Percentiles rank a stretch among this genome's conserved stretches.
phyloP scores from a whole-genome alignment of 1,140 invertebrate species.

The Leptinotarsa lineolata region DNA sequence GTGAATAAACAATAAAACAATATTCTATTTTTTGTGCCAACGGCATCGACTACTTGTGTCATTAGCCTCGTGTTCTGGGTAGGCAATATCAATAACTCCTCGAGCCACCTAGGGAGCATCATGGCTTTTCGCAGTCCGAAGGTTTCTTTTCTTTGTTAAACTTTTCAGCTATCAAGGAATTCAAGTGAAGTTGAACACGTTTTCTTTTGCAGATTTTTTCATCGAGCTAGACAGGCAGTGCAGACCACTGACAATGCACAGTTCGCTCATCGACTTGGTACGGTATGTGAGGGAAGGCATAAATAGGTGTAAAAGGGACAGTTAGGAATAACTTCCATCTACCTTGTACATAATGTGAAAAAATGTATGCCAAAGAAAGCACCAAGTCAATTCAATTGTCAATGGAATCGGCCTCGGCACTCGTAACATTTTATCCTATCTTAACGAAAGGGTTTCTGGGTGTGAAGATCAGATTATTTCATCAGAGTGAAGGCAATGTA shows the following conservation, averaged over 20 bases:
- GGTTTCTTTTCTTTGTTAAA: too few species aligned
- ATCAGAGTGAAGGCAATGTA: neutral
- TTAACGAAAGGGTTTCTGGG: neutral
- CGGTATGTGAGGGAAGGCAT: constrained; percentile 76
- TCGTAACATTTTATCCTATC: neutral
- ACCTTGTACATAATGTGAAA: constrained; percentile 32
- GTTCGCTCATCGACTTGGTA: constrained; percentile 74
- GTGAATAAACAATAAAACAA: too few species aligned
- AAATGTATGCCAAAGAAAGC: constrained; percentile 50
- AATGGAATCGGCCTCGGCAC: constrained; percentile 35
- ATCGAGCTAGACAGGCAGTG: constrained; percentile 73
- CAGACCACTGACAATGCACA: constrained; percentile 76
- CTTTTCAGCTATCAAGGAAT: too few species aligned
- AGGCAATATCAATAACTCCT: too few species aligned
- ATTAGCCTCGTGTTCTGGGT: too few species aligned
- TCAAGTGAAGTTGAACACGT: neutral
- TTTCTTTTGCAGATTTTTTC: constrained; percentile 73
- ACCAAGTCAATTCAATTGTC: constrained; percentile 52
- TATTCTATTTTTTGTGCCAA: too few species aligned
- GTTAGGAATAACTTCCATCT: constrained; percentile 34
- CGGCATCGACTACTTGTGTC: too few species aligned
- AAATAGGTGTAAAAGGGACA: constrained; percentile 54
- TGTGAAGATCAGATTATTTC: neutral
- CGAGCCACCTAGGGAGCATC: too few species aligned
- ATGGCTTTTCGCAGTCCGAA: too few species aligned